Conservation (phyloP, 2,113 vertebrate genomes). For the Caracal caracal region DNA sequence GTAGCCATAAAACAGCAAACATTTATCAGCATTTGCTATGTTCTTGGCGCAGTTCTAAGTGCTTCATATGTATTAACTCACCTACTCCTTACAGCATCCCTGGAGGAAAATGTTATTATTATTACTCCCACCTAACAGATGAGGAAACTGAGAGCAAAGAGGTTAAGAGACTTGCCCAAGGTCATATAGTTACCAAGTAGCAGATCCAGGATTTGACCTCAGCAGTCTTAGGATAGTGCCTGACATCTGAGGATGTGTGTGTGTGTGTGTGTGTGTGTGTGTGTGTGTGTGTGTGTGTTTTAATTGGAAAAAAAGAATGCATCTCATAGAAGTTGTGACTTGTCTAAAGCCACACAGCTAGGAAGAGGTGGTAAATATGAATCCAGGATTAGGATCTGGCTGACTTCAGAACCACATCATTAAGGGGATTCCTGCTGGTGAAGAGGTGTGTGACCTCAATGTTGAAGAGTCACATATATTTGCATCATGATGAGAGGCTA, state of each 20-base stretch:
- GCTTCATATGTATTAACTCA: not conserved
- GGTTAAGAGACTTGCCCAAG: not conserved
- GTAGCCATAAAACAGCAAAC: not conserved
- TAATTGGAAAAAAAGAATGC: not conserved
- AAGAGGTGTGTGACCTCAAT: not conserved
- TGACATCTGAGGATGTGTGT: not conserved
- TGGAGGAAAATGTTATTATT: constrained; percentile 1
- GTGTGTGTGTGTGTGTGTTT: not conserved
- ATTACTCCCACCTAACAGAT: constrained; percentile 12
- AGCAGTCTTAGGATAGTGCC: not conserved
- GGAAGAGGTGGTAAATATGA: not conserved
- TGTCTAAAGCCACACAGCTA: not conserved
- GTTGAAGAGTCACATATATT: not conserved
- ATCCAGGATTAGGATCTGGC: not conserved
- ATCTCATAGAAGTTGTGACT: not conserved
- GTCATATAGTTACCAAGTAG: not conserved
- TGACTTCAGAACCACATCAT: not conserved
- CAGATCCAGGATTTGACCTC: not conserved
- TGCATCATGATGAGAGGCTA: not conserved
- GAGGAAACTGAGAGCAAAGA: constrained; percentile 22
- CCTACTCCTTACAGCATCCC: not conserved
- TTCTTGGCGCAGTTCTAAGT: constrained; percentile 22
- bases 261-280: not conserved
- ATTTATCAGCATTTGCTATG: not conserved
- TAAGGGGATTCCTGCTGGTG: not conserved